Base-by-base conservation (phyloP, 64 coral and sea anemone genomes). In the Montipora sp. region DNA sequence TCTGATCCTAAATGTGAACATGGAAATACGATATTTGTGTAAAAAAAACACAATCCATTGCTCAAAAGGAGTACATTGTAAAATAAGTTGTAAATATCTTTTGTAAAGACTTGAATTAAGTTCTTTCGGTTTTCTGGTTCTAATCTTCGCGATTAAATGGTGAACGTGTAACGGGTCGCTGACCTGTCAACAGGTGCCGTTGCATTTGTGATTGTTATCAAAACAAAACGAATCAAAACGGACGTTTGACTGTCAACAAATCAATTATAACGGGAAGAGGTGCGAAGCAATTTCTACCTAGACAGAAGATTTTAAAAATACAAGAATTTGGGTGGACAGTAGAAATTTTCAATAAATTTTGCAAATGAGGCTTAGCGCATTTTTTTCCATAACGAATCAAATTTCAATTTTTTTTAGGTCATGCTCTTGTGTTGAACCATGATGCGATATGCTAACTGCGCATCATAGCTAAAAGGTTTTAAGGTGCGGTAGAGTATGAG, bases 101-200 rank as follows among this genome's bases (percentile, higher is more conserved):
- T 68, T 12, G 5, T 68, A 21, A 9, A 73, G 23, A 76, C 74
- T 76, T 47, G 70, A 6, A 2, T 8, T 55, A 12, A 63, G 5
- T 55, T 55, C 5, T 55, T 14, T 12, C 6, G 60, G 8, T 57
- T 15, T 16, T 63, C 60, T 63, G 60, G 60, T 15, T 63, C 14
- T 63, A 15, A 63, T 12, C 14, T 16, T 63, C 22, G 82, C 45
- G 63, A 15, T 85, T 36, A 49, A 71, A 49, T 49, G 45, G 16
- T 23, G 82, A 72, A 53, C 82, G 50, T 61, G 82, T 85, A 85
- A 19, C 36, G 36, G 21, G 3, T 69, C 1, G 48, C 49, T 23
- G 5, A 85, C 82, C 82, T 85, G 82, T 49, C 82, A 50, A 16
- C 82, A 85, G 82, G 82, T 85, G 44, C 60, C n/a, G 24, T 46